These are phyloP conservation scores for Bombus polaris DNA, from an alignment of 1,140 invertebrate genomes.

Conservation along the genomic window DNA sequence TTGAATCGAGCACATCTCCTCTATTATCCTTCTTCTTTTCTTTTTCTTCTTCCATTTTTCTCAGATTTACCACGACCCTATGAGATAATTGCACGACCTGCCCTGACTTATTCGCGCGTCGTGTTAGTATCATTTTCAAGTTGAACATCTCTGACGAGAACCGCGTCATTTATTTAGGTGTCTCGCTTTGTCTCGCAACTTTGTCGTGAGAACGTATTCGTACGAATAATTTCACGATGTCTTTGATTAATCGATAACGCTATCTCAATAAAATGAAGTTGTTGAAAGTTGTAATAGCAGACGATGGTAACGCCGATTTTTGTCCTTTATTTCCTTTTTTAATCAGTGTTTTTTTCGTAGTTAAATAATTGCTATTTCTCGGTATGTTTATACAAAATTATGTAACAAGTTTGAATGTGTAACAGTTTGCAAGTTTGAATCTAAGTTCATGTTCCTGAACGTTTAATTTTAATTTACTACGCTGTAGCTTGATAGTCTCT, in stretches of 20 bases:
- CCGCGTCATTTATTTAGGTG: neutral
- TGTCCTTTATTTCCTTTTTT: too few relatives aligned
- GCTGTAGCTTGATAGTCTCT: neutral
- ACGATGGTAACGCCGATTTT: too few relatives aligned
- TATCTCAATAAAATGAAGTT: too few relatives aligned
- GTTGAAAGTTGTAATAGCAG: too few relatives aligned
- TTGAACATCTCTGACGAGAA: neutral
- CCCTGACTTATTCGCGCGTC: neutral
- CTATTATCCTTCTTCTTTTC: slow-evolving; percentile 1
- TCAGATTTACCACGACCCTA: neutral
- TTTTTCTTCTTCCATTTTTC: neutral
- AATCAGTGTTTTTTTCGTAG: too few relatives aligned
- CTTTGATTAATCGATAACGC: too few relatives aligned
- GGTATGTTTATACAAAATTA: neutral
- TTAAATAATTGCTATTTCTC: too few relatives aligned
- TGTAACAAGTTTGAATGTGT: neutral
- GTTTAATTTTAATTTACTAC: slow-evolving; percentile 2
- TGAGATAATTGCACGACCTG: slow-evolving; percentile 26
- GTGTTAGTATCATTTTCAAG: neutral
- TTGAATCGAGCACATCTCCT: slow-evolving; percentile 38
- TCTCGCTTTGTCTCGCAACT: neutral
- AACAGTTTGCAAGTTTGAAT: neutral
- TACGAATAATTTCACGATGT: too few relatives aligned
- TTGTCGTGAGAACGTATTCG: neutral
- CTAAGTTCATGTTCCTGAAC: slow-evolving; percentile 1